phyloP scores from a whole-genome alignment of 2,113 vertebrate species.

The Hepsetus odoe region DNA sequence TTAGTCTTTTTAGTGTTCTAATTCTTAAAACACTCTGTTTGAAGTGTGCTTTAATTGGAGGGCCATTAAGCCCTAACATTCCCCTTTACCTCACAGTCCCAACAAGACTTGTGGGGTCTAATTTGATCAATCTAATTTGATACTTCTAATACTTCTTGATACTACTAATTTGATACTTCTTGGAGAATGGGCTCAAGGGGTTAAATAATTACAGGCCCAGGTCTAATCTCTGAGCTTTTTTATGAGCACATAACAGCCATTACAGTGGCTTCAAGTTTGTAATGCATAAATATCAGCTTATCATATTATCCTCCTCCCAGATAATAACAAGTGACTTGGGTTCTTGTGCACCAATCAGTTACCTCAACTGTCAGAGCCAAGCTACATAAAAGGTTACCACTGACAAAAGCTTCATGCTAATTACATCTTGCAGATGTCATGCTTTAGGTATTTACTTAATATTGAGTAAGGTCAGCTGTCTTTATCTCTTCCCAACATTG shows the following conservation, averaged over 20 bases:
- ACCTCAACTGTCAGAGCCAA: not conserved
- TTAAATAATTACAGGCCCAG: not conserved
- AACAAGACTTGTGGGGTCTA: no score
- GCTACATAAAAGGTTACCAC: not conserved
- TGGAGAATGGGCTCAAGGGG: no score
- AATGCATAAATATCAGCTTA: not conserved
- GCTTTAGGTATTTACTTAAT: constrained; percentile 45
- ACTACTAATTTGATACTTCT: no score
- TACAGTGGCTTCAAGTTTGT: not conserved
- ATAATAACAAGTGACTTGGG: constrained; percentile 16
- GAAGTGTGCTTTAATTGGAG: no score
- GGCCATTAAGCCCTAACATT: no score
- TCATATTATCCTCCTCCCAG: constrained; percentile 1
- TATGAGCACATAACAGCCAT: not conserved
- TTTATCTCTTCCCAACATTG: constrained; percentile 5
- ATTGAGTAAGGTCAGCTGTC: constrained; percentile 25
- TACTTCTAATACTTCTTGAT: no score
- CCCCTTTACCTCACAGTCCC: no score
- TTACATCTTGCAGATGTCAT: constrained; percentile 38
- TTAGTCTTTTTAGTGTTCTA: no score
- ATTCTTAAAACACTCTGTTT: no score
- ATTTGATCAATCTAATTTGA: no score
- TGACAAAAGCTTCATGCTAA: constrained; percentile 26
- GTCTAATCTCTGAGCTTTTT: not conserved
- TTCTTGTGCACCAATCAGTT: not conserved